Evolutionary conservation across 1,140 invertebrate genomes (phyloP).

Genomic region (Rhagoletis zephyria): DNA sequence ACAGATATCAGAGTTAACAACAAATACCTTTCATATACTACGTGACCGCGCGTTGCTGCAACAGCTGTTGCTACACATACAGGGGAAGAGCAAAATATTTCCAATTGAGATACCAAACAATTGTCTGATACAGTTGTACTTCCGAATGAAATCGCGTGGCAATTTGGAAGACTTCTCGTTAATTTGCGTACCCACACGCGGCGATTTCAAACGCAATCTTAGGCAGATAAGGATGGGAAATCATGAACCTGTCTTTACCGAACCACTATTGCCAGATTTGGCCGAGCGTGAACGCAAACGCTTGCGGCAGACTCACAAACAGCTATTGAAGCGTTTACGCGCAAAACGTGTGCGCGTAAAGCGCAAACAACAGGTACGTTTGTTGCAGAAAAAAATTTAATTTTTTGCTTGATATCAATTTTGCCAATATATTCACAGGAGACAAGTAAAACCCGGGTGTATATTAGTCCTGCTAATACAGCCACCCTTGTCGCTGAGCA

Average conservation of each 20-base stretch:
- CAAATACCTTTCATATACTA: constrained; percentile 75
- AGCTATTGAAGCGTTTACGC: constrained; percentile 77
- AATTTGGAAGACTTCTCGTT: constrained; percentile 76
- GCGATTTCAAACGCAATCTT: constrained; percentile 75
- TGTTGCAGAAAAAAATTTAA: constrained; percentile 54
- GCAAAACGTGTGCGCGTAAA: constrained; percentile 76
- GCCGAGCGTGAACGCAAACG: constrained; percentile 77
- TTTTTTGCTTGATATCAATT: not conserved
- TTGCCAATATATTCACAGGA: constrained; percentile 59
- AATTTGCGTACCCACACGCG: constrained; percentile 78
- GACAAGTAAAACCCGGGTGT: constrained; percentile 65
- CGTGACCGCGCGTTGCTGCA: constrained; percentile 75
- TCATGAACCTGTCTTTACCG: constrained; percentile 73
- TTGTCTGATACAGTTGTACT: constrained; percentile 75
- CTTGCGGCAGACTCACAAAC: constrained; percentile 77
- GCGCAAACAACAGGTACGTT: constrained; percentile 61
- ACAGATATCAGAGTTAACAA: not conserved
- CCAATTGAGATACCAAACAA: constrained; percentile 47
- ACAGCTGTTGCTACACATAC: constrained; percentile 64
- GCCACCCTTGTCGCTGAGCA: constrained; percentile 75
- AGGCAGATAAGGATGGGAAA: constrained; percentile 70
- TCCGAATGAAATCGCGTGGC: constrained; percentile 74
- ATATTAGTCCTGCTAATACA: constrained; percentile 70
- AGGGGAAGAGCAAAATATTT: constrained; percentile 38
- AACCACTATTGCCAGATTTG: constrained; percentile 77